Evolutionary conservation across 1,140 invertebrate genomes (phyloP), one percentile per base, ranked within the genome.

Genomic region (Sipha flava): DNA sequence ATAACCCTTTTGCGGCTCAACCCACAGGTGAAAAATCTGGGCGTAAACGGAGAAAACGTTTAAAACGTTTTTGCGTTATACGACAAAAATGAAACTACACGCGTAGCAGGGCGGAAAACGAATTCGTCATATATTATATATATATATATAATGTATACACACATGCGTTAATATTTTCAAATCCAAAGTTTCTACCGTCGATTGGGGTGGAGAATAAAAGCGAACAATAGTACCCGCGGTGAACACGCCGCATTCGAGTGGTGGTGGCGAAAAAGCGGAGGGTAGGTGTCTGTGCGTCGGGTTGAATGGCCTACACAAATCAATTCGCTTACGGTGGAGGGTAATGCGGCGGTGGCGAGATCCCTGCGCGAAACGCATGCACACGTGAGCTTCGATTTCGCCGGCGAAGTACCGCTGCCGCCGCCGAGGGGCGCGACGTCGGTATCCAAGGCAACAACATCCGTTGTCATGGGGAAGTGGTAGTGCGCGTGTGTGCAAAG

Each of bases 401-500:
- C 73, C 52, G 73, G 73, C 73, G 2, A 43, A 66, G 5, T 4
- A 4, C 37, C 34, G 37, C 21, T 34, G 54, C 73, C 21, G 49
- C 75, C 34, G 37, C 66, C 57, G 66, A 73, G 82, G 77, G 79
- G 79, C 73, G 52, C 79, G 26, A 79, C 64, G 80, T 72, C 75
- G 70, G 77, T 64, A 72, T 79, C 81, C 37, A 81, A 80, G 80
- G 66, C 80, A 81, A 73, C 80, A 34, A 73, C 40, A 72, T 45
- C 43, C 73, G 66, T 77, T 43, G 72, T 59, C 34, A 66, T 72
- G 80, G 77, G 79, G 18, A 62, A 43, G 37, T 21, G 47, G 79
- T 59, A 64, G 57, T 62, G 23, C 29, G 54, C 23, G 23, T 5
- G 29, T n/a, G 59, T 34, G 59, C 66, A 68, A 75, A 79, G 81